These are phyloP conservation scores for Muricea muricata DNA, from an alignment of 92 coral and sea anemone genomes.

Conservation along the genomic window DNA sequence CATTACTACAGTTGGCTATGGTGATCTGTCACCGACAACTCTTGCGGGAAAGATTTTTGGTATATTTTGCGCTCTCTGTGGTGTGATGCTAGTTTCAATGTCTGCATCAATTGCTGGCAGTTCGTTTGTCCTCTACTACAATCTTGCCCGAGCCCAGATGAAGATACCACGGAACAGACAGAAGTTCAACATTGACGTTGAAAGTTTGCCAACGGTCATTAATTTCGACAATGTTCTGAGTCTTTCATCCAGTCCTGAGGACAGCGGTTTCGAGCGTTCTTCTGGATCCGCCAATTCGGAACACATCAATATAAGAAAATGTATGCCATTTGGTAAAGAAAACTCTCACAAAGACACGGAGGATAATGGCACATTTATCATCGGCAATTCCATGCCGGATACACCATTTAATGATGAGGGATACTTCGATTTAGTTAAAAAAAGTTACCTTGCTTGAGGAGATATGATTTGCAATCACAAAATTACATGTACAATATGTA, in stretches of 20 bases:
- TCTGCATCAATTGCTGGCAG: slow-evolving; percentile 96
- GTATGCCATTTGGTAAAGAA: neutral
- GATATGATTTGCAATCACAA: neutral
- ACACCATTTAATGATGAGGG: neutral
- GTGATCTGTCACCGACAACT: slow-evolving; percentile 86
- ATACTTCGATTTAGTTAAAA: neutral
- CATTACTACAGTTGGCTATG: slow-evolving; percentile 98
- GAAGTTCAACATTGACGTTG: slow-evolving; percentile 21
- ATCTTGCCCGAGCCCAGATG: slow-evolving; percentile 95
- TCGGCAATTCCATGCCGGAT: neutral
- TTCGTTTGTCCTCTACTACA: slow-evolving; percentile 85
- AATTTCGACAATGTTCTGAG: neutral
- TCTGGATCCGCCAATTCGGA: neutral
- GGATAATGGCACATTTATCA: neutral
- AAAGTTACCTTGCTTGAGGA: neutral
- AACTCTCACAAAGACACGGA: neutral
- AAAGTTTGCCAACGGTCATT: slow-evolving; percentile 21
- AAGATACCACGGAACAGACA: slow-evolving; percentile 89
- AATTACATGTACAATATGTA: too few relatives aligned
- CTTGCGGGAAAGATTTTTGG: slow-evolving; percentile 94
- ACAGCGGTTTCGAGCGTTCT: slow-evolving; percentile 28
- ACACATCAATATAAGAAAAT: neutral
- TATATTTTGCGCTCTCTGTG: slow-evolving; percentile 92
- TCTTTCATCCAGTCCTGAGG: slow-evolving; percentile 2
- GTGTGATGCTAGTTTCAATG: slow-evolving; percentile 89